phyloP scores from a whole-genome alignment of 2,888 invertebrate genomes.

The Seira sanloemensis region DNA sequence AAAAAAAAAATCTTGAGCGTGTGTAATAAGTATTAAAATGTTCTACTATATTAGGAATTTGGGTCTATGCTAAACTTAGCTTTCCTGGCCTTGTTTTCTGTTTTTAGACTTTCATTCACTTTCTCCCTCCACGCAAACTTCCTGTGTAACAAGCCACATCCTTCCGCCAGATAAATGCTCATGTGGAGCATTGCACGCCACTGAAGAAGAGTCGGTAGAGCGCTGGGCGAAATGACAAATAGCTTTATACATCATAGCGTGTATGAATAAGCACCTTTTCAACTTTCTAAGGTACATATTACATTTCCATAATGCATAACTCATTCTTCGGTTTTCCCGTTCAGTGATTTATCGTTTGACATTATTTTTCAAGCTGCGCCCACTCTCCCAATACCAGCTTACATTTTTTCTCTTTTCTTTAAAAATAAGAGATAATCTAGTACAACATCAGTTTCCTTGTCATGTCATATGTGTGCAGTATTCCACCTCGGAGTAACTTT shows the following conservation, averaged over 20 bases:
- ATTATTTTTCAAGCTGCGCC: conserved; percentile 8
- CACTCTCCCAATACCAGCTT: not conserved
- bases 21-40: no score
- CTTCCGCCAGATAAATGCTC: not conserved
- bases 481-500: not conserved
- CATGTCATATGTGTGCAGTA: not conserved
- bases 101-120: not conserved
- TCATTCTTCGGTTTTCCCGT: conserved; percentile 51
- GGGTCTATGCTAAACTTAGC: not conserved
- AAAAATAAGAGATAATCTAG: not conserved
- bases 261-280: not conserved
- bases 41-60: no score
- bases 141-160: not conserved
- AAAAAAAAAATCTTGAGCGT: not conserved
- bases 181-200: not conserved
- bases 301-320: conserved; percentile 52
- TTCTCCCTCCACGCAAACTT: not conserved
- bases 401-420: not conserved
- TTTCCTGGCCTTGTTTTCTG: not conserved
- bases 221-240: not conserved
- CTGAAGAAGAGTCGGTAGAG: not conserved
- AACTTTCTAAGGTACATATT: not conserved
- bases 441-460: not conserved
- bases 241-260: not conserved
- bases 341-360: conserved; percentile 49